Percentiles rank a stretch among this genome's conserved stretches.
These are phyloP conservation scores for Eulithis testata DNA, from an alignment of 2,888 invertebrate species.

Conservation along the genomic window DNA sequence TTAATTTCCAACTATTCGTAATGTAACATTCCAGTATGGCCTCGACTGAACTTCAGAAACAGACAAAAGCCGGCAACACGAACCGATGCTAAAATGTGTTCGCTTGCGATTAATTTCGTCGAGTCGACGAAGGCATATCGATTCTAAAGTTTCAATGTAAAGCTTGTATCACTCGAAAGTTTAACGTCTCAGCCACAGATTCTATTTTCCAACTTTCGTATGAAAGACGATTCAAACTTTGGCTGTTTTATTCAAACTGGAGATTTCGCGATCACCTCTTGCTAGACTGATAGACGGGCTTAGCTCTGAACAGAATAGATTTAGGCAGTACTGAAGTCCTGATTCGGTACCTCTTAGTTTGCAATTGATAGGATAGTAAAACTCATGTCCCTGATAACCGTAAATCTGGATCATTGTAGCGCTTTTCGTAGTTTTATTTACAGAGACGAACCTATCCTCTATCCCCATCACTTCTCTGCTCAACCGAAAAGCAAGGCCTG, in stretches of 20 bases:
- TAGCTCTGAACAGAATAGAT: too few relatives aligned
- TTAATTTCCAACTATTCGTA: not conserved
- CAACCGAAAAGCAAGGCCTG: too few relatives aligned
- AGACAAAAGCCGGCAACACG: not conserved
- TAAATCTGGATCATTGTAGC: not conserved
- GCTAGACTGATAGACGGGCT: not conserved
- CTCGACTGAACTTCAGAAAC: not conserved
- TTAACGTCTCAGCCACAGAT: conserved; percentile 14
- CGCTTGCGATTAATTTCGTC: conserved; percentile 3
- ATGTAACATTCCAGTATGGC: not conserved
- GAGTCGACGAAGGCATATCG: conserved; percentile 2
- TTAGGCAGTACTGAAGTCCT: too few relatives aligned
- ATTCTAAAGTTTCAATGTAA: conserved; percentile 1
- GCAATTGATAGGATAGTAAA: not conserved
- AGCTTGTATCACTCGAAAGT: conserved; percentile 11
- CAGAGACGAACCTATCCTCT: too few relatives aligned
- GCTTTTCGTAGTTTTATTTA: not conserved
- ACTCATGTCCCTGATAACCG: not conserved
- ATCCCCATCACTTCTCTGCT: too few relatives aligned
- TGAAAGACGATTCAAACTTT: conserved; percentile 15
- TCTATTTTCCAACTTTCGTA: conserved; percentile 10
- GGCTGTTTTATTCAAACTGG: conserved; percentile 4
- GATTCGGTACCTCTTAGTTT: not conserved
- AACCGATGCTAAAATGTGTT: conserved; percentile 4
- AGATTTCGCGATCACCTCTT: conserved; percentile 1